These are phyloP conservation scores for Drosophila tanythrix DNA, from an alignment of 2,888 invertebrate species.

Conservation along the genomic window DNA sequence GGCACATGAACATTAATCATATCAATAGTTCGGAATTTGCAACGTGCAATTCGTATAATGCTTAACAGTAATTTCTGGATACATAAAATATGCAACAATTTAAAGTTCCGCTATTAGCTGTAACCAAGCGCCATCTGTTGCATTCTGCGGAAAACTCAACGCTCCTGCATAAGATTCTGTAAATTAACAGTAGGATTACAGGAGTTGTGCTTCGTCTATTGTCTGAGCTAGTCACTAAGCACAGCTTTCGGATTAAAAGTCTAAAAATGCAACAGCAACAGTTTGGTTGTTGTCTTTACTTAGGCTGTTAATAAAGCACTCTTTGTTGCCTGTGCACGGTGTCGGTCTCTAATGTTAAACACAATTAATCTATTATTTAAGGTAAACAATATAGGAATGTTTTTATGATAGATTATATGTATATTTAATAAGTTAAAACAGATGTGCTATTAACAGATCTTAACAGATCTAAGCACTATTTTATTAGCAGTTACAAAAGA, in stretches of 20 bases:
- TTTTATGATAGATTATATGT: background rate
- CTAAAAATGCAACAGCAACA: background rate
- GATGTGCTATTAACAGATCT: background rate
- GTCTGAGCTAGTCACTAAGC: background rate
- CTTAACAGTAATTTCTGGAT: background rate
- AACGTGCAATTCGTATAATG: background rate
- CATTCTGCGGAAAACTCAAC: background rate
- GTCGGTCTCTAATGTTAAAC: background rate
- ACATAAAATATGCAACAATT: background rate
- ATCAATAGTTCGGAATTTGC: background rate
- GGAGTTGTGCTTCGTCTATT: background rate
- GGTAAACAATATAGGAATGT: background rate
- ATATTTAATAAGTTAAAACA: background rate
- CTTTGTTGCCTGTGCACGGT: background rate
- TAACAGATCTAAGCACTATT: background rate
- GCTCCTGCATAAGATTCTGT: background rate
- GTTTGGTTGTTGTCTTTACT: background rate
- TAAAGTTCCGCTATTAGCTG: constrained; percentile 6
- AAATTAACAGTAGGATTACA: background rate
- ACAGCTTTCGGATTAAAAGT: background rate
- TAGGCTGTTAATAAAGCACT: background rate
- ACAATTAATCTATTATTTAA: background rate
- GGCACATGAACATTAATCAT: background rate
- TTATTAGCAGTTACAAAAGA: background rate
- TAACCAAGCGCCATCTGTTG: constrained; percentile 6